Conservation (phyloP, 2,888 invertebrate genomes). For the Danaus chrysippus region DNA sequence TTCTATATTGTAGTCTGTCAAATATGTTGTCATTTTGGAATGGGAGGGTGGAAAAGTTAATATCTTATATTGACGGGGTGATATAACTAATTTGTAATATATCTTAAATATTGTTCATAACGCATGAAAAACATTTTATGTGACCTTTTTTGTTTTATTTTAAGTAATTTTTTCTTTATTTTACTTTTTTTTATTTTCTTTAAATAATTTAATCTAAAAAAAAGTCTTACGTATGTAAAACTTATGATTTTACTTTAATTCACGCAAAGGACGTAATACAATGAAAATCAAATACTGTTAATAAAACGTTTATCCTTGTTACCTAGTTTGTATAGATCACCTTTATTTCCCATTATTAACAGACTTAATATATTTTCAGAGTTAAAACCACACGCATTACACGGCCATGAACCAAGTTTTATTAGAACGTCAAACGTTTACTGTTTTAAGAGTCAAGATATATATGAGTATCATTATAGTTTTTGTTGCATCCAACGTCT, state of each 20-base stretch:
- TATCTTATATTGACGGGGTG: conserved; percentile 9
- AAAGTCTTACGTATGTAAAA: too few relatives aligned
- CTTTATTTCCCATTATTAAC: conserved; percentile 19
- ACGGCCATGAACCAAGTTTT: conserved; percentile 26
- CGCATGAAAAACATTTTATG: too few relatives aligned
- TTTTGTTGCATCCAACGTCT: conserved; percentile 48
- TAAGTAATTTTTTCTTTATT: too few relatives aligned
- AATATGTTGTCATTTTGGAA: conserved; percentile 30
- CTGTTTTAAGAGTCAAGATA: conserved; percentile 31
- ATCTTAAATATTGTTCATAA: not conserved
- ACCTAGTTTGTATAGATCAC: not conserved
- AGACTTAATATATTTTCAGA: conserved; percentile 33
- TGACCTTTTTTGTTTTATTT: too few relatives aligned
- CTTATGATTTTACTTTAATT: not conserved
- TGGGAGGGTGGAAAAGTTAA: conserved; percentile 7
- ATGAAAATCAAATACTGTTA: not conserved
- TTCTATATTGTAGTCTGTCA: conserved; percentile 41
- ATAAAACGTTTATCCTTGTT: not conserved
- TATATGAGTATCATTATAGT: conserved; percentile 49
- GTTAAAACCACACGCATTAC: conserved; percentile 25
- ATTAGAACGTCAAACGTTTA: conserved; percentile 28
- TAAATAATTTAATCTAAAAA: too few relatives aligned
- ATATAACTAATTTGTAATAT: conserved; percentile 12
- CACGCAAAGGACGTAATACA: not conserved
- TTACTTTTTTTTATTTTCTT: too few relatives aligned